Evolutionary conservation across 2,113 vertebrate genomes (phyloP).

Genomic region (Cryptoleucopteryx plumbea): DNA sequence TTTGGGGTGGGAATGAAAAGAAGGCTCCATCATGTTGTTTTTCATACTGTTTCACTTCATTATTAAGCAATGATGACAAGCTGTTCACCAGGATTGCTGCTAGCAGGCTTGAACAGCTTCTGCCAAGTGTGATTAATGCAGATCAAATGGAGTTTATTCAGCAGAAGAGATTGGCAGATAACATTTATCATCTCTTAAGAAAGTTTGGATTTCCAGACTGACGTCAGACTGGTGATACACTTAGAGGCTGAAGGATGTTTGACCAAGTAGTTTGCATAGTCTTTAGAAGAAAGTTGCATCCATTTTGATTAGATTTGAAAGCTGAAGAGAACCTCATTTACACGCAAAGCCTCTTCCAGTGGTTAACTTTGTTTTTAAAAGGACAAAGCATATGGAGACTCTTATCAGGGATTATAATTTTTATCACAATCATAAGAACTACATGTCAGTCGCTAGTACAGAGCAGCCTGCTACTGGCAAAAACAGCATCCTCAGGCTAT

Average conservation of each 20-base stretch:
- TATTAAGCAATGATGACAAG: conserved; percentile 72
- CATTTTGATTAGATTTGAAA: conserved; percentile 51
- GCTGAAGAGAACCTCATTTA: conserved; percentile 20
- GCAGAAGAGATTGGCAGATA: conserved; percentile 74
- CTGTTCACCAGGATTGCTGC: conserved; percentile 67
- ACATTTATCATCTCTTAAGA: conserved; percentile 75
- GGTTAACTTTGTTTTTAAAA: conserved; percentile 39
- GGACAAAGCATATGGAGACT: neutral
- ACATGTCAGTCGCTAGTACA: neutral
- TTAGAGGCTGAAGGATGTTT: conserved; percentile 46
- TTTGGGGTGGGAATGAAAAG: conserved; percentile 44
- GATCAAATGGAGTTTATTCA: conserved; percentile 76
- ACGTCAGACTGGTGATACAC: conserved; percentile 59
- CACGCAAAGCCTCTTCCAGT: conserved; percentile 27
- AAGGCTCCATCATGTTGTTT: conserved; percentile 52
- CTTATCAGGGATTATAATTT: neutral
- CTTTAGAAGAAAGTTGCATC: conserved; percentile 34
- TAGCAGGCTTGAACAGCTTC: conserved; percentile 66
- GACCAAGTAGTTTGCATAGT: conserved; percentile 26
- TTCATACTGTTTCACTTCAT: conserved; percentile 64
- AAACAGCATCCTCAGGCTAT: neutral
- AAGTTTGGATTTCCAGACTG: conserved; percentile 68
- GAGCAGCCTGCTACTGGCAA: neutral
- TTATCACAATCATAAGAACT: neutral
- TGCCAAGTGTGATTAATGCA: conserved; percentile 78